A percentile compares a stretch with the other conserved stretches of the same genome.
phyloP scores from a whole-genome alignment of 2,113 vertebrate genomes.

The Oplegnathus fasciatus region DNA sequence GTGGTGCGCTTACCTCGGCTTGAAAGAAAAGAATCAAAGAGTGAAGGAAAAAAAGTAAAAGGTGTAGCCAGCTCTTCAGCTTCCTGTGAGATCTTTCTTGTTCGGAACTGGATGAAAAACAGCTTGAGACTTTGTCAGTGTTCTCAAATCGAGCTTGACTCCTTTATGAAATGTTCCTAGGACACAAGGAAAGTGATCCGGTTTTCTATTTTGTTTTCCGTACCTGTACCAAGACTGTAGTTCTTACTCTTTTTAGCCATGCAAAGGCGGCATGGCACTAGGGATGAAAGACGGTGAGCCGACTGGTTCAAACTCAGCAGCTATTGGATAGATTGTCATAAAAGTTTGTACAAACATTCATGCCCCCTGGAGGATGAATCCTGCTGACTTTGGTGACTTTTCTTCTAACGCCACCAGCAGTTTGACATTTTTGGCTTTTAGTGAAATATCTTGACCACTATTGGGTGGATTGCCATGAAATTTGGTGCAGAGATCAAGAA shows the following conservation, averaged over 20 bases:
- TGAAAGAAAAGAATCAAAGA: conserved; percentile 14
- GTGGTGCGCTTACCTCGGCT: not conserved
- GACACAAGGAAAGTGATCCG: not conserved
- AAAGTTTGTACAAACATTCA: no score
- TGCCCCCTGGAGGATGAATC: no score
- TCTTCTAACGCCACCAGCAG: no score
- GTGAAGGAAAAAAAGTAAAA: not conserved
- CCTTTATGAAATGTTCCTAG: conserved; percentile 3
- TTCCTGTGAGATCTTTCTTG: not conserved
- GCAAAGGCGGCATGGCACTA: no score
- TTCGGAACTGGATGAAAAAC: not conserved
- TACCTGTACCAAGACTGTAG: not conserved
- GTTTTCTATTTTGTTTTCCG: not conserved
- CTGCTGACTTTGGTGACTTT: no score
- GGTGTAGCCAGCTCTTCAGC: not conserved
- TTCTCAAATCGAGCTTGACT: not conserved
- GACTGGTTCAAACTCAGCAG: not conserved
- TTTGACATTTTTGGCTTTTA: not conserved
- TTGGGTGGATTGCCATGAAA: not conserved
- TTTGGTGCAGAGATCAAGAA: not conserved
- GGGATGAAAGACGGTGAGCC: no score
- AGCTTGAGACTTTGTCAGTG: conserved; percentile 13
- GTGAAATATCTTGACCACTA: not conserved
- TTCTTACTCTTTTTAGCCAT: not conserved
- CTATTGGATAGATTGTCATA: not conserved